Base-by-base conservation (phyloP, 2,797 vertebrate species). In the Acanthis flammea region DNA sequence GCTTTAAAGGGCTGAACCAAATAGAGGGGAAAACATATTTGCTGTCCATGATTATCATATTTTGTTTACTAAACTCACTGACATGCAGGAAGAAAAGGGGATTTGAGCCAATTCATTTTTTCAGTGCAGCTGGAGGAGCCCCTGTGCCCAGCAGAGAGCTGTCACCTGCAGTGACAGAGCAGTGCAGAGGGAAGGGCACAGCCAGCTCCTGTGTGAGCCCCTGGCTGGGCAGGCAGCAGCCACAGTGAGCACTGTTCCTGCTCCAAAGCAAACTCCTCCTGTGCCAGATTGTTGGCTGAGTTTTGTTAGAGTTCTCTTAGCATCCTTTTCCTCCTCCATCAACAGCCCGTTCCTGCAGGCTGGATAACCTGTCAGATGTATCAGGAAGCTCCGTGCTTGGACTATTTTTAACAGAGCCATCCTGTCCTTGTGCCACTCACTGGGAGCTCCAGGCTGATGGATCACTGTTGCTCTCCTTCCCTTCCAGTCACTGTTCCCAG, bases 71-170 rank as follows among this genome's bases (percentile, higher is more conserved):
- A 72, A 92, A 79, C 16, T 53, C 54, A 47, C 31, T 74, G 86
- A 35, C 1, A 5, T 19, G 61, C 80, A 72, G 75, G 72, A 68
- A 61, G 61, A 71, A 72, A 45, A 74, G 81, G 58, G 48, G 84
- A 74, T 82, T 87, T 37, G 51, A 75, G 78, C 45, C 84, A 86
- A 17, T 74, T 78, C 12, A 68, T 84, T 57, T 68, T 65, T 79
- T 31, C 2, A 7, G 65, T 19, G 72, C 93, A 97, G 96, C 94
- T 95, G 94, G 57, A 3, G 18, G 57, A 85, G 84, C 86, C 60
- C 53, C 67, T 80, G 77, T 5, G 50, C 39, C 9, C 48, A 22
- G 8, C 5, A 6, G 47, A 42, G 78, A 61, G 37, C 66, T 35
- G 76, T 41, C 2, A 3, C 55, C 28, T 0, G 0, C 39, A 18